phyloP scores from a whole-genome alignment of 2,888 invertebrate species.

The Incurvaria masculella region DNA sequence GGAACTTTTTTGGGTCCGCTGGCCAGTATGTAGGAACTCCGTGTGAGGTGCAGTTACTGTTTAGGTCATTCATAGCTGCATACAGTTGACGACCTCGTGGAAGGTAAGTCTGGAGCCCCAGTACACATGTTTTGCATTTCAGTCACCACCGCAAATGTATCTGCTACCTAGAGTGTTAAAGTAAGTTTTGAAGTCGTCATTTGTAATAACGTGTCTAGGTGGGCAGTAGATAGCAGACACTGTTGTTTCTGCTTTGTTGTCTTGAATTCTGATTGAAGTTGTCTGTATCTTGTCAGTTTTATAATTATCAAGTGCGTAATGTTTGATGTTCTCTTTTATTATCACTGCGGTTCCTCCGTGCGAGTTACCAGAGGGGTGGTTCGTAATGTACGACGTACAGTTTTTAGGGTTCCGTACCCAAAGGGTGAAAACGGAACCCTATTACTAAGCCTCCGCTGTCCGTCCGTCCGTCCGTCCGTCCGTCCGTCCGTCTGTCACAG shows the following conservation, averaged over 20 bases:
- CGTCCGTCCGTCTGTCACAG: too few species aligned
- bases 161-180: not conserved
- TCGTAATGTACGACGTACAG: not conserved
- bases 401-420: too few species aligned
- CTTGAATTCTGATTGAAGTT: not conserved
- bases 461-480: too few species aligned
- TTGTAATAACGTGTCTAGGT: not conserved
- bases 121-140: constrained; percentile 1
- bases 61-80: not conserved
- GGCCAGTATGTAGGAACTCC: not conserved
- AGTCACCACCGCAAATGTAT: constrained; percentile 1
- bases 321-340: not conserved
- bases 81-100: not conserved
- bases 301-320: not conserved
- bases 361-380: not conserved
- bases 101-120: constrained; percentile 1
- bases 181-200: not conserved
- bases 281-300: not conserved
- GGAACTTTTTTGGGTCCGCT: not conserved
- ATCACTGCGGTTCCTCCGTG: not conserved
- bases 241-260: not conserved
- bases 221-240: constrained; percentile 2
- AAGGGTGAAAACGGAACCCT: too few species aligned
- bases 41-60: not conserved
- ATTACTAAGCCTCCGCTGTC: too few species aligned